Conservation (phyloP, 2,888 invertebrate genomes). For the Microctonus brassicae region DNA sequence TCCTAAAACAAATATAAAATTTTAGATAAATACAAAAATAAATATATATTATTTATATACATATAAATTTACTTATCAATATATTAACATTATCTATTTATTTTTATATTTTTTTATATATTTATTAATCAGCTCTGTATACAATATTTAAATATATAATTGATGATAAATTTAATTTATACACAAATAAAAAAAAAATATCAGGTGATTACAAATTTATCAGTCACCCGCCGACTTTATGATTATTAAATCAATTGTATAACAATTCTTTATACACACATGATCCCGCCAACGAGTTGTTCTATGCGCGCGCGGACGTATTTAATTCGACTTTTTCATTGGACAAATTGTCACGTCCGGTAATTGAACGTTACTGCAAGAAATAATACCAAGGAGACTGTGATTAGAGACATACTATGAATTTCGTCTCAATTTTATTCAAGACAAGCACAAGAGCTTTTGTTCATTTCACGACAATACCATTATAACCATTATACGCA, state of each 20-base stretch:
- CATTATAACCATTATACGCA: not conserved
- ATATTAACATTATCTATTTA: no score
- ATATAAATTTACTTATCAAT: no score
- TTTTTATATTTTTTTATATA: no score
- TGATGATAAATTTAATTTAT: no score
- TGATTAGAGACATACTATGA: conserved; percentile 3
- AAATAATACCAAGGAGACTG: conserved; percentile 37
- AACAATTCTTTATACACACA: conserved; percentile 50
- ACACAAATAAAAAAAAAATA: no score
- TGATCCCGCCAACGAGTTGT: conserved; percentile 44
- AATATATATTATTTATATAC: not conserved
- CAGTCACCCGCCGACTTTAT: no score
- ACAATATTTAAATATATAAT: no score
- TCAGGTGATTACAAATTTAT: no score
- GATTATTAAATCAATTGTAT: conserved; percentile 61
- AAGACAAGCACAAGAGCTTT: not conserved
- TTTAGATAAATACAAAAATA: not conserved
- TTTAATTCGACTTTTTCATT: conserved; percentile 65
- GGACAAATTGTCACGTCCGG: conserved; percentile 69
- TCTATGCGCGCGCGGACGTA: conserved; percentile 49
- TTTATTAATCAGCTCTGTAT: no score
- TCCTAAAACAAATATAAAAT: conserved; percentile 76
- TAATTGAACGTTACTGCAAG: conserved; percentile 51
- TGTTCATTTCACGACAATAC: not conserved
- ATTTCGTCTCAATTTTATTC: not conserved